Conservation (phyloP, 2,113 vertebrate species). For the Hippolais icterina region DNA sequence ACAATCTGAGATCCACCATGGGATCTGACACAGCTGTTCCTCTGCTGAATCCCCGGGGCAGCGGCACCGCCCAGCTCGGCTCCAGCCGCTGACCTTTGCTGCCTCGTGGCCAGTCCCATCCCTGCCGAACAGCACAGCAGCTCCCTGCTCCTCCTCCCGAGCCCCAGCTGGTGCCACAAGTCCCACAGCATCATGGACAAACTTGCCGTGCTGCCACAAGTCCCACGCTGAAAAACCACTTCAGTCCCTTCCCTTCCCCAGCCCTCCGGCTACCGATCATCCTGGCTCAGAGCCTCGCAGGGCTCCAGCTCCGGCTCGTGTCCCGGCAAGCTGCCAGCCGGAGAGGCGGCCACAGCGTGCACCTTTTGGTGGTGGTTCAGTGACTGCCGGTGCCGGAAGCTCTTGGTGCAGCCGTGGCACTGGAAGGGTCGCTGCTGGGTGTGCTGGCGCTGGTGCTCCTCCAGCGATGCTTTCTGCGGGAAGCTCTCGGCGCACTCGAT, state of each 20-base stretch:
- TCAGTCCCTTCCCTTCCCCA: not conserved
- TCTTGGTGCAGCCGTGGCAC: slow-evolving; percentile 57
- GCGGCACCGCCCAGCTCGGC: rapidly evolving
- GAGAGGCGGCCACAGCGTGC: not conserved
- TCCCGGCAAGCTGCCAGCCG: not conserved
- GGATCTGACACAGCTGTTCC: rapidly evolving
- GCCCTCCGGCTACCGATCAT: not conserved
- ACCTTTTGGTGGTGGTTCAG: slow-evolving; percentile 60
- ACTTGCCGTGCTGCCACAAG: not conserved
- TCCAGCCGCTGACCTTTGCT: rapidly evolving
- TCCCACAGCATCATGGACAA: not conserved
- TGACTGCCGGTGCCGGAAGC: slow-evolving; percentile 55
- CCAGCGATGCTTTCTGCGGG: not conserved
- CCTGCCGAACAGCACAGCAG: not conserved
- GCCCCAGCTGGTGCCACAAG: not conserved
- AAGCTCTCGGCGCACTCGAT: slow-evolving; percentile 47
- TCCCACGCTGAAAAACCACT: rapidly evolving
- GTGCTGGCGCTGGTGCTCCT: slow-evolving; percentile 61
- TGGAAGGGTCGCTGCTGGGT: slow-evolving; percentile 58
- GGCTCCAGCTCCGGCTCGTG: not conserved
- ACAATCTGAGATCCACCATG: not conserved
- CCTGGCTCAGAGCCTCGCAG: not conserved
- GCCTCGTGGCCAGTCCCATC: not conserved
- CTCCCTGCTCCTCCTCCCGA: not conserved
- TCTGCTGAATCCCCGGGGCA: rapidly evolving